phyloP scores from a whole-genome alignment of 2,888 invertebrate genomes.

The Caenorhabditis japonica region DNA sequence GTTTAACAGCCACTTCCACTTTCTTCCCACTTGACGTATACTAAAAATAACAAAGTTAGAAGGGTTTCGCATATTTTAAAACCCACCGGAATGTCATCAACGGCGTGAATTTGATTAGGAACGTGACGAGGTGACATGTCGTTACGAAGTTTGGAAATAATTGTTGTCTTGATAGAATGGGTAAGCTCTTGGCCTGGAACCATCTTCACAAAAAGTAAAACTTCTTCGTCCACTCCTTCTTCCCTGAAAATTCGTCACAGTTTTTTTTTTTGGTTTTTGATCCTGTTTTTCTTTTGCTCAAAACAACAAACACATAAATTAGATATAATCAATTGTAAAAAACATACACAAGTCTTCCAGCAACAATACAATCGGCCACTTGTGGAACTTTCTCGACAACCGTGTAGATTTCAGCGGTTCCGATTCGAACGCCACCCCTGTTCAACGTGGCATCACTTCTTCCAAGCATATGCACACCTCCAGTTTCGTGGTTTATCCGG shows the following conservation, averaged over 20 bases:
- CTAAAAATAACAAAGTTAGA: conserved; percentile 74
- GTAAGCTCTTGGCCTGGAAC: conserved; percentile 75
- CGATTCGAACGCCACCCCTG: conserved; percentile 81
- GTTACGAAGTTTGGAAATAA: conserved; percentile 79
- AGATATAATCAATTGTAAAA: neutral
- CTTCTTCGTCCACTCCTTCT: conserved; percentile 80
- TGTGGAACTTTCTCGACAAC: conserved; percentile 80
- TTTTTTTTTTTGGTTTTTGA: neutral
- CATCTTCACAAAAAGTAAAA: conserved; percentile 81
- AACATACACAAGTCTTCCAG: conserved; percentile 79
- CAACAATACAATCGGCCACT: conserved; percentile 81
- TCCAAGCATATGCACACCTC: conserved; percentile 81
- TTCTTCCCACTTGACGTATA: conserved; percentile 82
- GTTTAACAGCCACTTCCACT: conserved; percentile 81
- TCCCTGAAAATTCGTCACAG: conserved; percentile 59
- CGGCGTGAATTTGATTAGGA: conserved; percentile 79
- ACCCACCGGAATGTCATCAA: conserved; percentile 79
- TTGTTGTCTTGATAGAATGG: conserved; percentile 77
- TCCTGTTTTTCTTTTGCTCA: neutral
- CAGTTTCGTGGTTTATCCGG: conserved; percentile 79
- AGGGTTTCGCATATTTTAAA: neutral
- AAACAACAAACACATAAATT: conserved; percentile 3
- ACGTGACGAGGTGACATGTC: conserved; percentile 80
- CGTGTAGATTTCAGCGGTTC: conserved; percentile 82
- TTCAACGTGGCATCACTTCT: conserved; percentile 81